Percentiles rank a stretch among this genome's conserved stretches.
Conservation (phyloP, 2,113 vertebrate species). For the Corythornis vintsioides region DNA sequence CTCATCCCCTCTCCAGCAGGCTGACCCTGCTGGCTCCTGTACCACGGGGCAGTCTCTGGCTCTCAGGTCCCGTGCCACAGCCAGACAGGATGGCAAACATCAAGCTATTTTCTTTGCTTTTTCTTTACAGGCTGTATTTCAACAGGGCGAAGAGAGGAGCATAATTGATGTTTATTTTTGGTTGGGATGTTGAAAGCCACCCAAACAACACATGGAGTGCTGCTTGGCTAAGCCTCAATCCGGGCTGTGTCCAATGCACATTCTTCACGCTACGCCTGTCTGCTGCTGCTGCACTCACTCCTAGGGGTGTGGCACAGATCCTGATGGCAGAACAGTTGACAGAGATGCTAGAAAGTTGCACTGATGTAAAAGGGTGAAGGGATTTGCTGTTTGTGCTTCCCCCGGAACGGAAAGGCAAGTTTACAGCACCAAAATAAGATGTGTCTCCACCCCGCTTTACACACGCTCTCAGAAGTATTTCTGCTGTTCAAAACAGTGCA, state of each 20-base stretch:
- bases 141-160: neutral
- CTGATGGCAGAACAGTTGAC: neutral
- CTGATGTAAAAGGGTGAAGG: neutral
- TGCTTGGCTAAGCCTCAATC: neutral
- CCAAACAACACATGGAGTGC: neutral
- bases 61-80: neutral
- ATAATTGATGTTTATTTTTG: neutral
- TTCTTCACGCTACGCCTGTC: neutral
- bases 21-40: neutral
- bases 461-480: neutral
- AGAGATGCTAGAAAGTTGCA: neutral
- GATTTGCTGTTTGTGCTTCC: neutral
- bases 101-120: neutral
- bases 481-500: neutral
- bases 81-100: accelerated
- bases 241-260: neutral
- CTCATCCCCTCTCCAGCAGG: neutral
- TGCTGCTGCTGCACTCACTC: neutral
- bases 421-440: neutral
- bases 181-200: neutral
- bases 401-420: neutral
- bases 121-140: neutral
- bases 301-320: neutral
- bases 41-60: neutral
- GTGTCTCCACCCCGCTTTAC: neutral